Evolutionary conservation across 1,140 invertebrate species (phyloP).

Genomic region (Bicyclus anynana): DNA sequence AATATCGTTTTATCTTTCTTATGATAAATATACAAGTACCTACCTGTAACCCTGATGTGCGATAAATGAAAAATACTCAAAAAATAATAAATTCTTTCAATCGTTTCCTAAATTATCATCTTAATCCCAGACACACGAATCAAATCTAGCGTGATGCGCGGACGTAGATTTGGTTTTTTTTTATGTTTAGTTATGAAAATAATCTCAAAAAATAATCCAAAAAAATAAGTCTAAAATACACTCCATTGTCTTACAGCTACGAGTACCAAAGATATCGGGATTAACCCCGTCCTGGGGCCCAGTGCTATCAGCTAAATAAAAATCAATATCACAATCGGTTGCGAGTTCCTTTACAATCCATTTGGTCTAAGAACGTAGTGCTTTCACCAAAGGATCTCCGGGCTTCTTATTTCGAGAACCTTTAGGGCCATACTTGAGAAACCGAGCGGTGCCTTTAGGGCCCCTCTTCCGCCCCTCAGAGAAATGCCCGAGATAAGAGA

Average conservation of each 20-base stretch:
- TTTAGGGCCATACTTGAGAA: slow-evolving; percentile 70
- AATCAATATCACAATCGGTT: slow-evolving; percentile 71
- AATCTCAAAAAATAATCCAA: neutral
- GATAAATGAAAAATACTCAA: too few species aligned
- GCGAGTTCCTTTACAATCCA: slow-evolving; percentile 70
- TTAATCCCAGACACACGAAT: too few species aligned
- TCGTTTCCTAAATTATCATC: too few species aligned
- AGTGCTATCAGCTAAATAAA: slow-evolving; percentile 62
- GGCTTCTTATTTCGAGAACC: slow-evolving; percentile 67
- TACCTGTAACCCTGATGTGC: too few species aligned
- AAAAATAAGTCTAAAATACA: neutral
- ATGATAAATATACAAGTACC: too few species aligned
- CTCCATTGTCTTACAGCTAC: neutral
- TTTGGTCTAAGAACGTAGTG: slow-evolving; percentile 66
- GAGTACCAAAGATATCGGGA: neutral
- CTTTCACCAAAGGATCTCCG: slow-evolving; percentile 55
- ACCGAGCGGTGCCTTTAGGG: slow-evolving; percentile 55
- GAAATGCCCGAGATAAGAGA: slow-evolving; percentile 74
- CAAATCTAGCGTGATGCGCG: too few species aligned
- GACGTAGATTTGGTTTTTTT: too few species aligned
- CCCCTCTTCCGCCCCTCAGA: slow-evolving; percentile 66
- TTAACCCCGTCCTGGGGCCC: slow-evolving; percentile 1
- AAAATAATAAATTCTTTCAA: too few species aligned
- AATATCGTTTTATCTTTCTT: too few species aligned
- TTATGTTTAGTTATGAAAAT: too few species aligned